phyloP scores from a whole-genome alignment of 2,888 invertebrate species.

The Dasypogon diadema region DNA sequence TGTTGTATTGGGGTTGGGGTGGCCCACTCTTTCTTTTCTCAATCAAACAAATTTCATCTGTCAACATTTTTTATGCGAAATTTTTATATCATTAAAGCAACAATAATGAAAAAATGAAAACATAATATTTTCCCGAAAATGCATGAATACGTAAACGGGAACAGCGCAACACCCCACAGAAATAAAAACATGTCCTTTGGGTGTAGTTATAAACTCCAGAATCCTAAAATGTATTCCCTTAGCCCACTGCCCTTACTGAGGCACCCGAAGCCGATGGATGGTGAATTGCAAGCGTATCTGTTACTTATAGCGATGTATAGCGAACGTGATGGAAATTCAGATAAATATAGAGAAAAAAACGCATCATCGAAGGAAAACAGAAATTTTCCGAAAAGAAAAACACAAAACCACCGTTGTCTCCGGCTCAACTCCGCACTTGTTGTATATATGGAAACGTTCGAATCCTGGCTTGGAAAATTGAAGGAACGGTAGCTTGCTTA shows the following conservation, averaged over 20 bases:
- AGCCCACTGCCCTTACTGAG: background rate
- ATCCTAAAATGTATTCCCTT: background rate
- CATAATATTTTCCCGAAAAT: constrained; percentile 41
- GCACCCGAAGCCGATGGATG: constrained; percentile 9
- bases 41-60: constrained; percentile 20
- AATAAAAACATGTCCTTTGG: background rate
- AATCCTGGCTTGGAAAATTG: background rate
- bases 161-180: background rate
- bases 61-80: background rate
- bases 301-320: background rate
- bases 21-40: background rate
- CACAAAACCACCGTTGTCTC: constrained; percentile 6
- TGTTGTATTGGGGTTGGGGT: background rate
- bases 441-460: too few species aligned
- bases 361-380: constrained; percentile 43
- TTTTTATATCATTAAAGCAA: constrained; percentile 43
- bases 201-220: background rate
- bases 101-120: constrained; percentile 43
- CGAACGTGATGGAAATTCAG: background rate
- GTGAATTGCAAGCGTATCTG: constrained; percentile 23
- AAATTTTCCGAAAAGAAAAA: constrained; percentile 38
- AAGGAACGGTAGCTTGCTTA: background rate
- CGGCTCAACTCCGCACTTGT: background rate
- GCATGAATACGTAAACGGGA: background rate
- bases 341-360: constrained; percentile 36